Evolutionary conservation across 2,888 invertebrate species (phyloP).

Genomic region (Apamea sordens): DNA sequence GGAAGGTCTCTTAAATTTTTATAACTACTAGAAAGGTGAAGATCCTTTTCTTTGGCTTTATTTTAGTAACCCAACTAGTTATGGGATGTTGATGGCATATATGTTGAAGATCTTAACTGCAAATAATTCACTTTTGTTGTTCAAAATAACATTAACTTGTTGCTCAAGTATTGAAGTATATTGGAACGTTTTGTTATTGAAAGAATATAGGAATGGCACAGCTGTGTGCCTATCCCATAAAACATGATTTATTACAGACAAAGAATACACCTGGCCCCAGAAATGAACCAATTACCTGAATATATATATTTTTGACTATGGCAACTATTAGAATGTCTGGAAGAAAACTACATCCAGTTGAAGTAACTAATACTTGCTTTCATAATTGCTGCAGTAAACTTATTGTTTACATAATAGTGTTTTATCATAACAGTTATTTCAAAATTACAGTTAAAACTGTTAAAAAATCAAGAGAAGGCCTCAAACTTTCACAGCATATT

Average conservation of each 20-base stretch:
- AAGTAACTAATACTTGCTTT: not conserved
- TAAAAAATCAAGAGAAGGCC: slow-evolving; percentile 4
- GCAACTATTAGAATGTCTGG: not conserved
- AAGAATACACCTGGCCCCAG: not conserved
- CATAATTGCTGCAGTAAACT: not conserved
- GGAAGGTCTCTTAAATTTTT: slow-evolving; percentile 39
- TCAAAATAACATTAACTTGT: not conserved
- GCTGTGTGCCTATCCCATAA: slow-evolving; percentile 2
- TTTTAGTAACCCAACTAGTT: not conserved
- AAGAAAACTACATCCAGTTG: not conserved
- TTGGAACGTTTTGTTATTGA: not conserved
- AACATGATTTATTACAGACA: not conserved
- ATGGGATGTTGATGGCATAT: not conserved
- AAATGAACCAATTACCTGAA: not conserved
- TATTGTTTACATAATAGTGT: not conserved
- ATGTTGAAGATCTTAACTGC: slow-evolving; percentile 13
- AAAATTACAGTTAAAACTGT: not conserved
- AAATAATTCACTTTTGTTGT: not conserved
- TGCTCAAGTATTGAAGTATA: not conserved
- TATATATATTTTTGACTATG: not conserved
- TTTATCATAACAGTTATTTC: not conserved
- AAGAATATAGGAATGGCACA: slow-evolving; percentile 9
- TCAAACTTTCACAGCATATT: not conserved
- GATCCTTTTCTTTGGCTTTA: not conserved
- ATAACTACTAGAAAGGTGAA: slow-evolving; percentile 33